Evolutionary conservation across 2,888 invertebrate genomes (phyloP).

Genomic region (Tenthredo amoena): DNA sequence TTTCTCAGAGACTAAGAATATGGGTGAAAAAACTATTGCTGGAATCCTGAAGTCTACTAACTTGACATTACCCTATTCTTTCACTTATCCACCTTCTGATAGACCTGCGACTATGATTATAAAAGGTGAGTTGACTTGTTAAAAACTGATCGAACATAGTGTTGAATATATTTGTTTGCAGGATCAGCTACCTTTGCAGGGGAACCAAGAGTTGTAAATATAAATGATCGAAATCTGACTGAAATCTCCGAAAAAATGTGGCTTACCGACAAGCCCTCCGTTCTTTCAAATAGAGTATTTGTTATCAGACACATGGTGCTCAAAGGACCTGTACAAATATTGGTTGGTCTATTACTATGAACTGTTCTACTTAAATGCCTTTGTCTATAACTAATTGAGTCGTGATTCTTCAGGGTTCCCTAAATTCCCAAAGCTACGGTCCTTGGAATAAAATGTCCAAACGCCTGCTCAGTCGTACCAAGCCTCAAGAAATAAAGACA

Average conservation of each 20-base stretch:
- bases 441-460: slow-evolving; percentile 63
- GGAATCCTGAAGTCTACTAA: slow-evolving; percentile 71
- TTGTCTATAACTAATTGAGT: slow-evolving; percentile 49
- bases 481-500: slow-evolving; percentile 63
- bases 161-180: slow-evolving; percentile 62
- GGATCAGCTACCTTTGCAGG: slow-evolving; percentile 77
- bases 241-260: slow-evolving; percentile 77
- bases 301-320: slow-evolving; percentile 72
- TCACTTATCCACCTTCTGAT: slow-evolving; percentile 57
- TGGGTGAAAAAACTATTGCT: slow-evolving; percentile 62
- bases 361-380: slow-evolving; percentile 41
- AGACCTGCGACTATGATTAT: slow-evolving; percentile 69
- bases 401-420: slow-evolving; percentile 75
- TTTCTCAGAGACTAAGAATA: slow-evolving; percentile 58
- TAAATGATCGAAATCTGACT: slow-evolving; percentile 76
- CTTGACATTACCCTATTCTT: slow-evolving; percentile 65
- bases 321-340: slow-evolving; percentile 67
- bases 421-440: slow-evolving; percentile 77
- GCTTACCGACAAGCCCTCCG: slow-evolving; percentile 77
- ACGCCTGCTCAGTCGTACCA: slow-evolving; percentile 68
- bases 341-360: slow-evolving; percentile 66
- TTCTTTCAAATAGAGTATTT: slow-evolving; percentile 66
- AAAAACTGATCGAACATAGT: background rate
- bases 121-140: slow-evolving; percentile 68
- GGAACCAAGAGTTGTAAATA: slow-evolving; percentile 75